A percentile compares a stretch with the other conserved stretches of the same genome.
phyloP scores from a whole-genome alignment of 2,113 vertebrate species.

The Sprattus sprattus region DNA sequence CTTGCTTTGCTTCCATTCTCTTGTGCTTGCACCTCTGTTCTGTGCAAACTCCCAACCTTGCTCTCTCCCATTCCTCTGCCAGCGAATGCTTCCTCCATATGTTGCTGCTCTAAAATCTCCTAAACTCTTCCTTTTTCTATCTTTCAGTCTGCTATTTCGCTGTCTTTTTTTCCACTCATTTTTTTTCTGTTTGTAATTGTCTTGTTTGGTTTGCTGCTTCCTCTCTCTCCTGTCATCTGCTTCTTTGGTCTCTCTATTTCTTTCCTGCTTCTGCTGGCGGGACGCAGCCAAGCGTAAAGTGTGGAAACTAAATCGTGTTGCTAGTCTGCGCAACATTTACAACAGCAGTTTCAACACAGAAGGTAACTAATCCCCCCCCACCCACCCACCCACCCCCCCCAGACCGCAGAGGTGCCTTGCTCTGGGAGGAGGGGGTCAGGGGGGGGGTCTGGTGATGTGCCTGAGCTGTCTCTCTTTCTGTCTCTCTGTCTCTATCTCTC shows the following conservation, averaged over 20 bases:
- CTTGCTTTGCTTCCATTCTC: neutral
- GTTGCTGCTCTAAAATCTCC: neutral
- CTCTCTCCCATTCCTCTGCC: neutral
- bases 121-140: neutral
- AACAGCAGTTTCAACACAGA: conserved; percentile 83
- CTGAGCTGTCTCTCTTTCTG: neutral
- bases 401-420: neutral
- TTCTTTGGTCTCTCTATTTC: conserved; percentile 44
- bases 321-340: conserved; percentile 94
- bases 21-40: neutral
- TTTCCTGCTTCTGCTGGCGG: conserved; percentile 77
- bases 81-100: neutral
- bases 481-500: neutral
- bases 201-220: conserved; percentile 50
- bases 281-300: conserved; percentile 92
- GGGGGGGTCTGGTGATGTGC: neutral
- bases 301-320: conserved; percentile 93
- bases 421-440: neutral
- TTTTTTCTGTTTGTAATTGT: conserved; percentile 11
- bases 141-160: neutral
- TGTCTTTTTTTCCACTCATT: neutral
- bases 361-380: conserved; percentile 74
- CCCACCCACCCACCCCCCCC: neutral
- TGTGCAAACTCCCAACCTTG: neutral
- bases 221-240: conserved; percentile 62